Conservation (phyloP, 2,113 vertebrate species). For the Microcebus griseorufus region DNA sequence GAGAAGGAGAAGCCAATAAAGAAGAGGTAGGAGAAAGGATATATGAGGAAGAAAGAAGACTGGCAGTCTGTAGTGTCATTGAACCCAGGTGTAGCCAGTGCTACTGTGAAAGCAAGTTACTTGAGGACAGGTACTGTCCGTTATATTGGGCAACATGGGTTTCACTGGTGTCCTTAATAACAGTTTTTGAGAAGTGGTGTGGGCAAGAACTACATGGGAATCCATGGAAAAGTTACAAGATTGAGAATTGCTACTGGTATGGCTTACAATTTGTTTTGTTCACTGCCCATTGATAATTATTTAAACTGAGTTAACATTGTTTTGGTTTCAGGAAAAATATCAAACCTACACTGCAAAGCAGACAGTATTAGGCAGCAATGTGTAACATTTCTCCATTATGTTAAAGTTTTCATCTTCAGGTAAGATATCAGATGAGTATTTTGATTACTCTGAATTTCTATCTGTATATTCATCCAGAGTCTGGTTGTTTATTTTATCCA, state of each 20-base stretch:
- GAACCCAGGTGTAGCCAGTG: neutral
- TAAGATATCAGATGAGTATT: conserved; percentile 75
- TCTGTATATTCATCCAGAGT: neutral
- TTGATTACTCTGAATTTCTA: conserved; percentile 1
- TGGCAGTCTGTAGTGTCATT: neutral
- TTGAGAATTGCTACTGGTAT: neutral
- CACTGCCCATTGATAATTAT: neutral
- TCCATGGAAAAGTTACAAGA: neutral
- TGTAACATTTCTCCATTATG: conserved; percentile 92
- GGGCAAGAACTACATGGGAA: neutral
- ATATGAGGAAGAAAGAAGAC: neutral
- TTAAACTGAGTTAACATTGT: conserved; percentile 46
- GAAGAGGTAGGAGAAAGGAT: neutral
- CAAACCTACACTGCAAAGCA: conserved; percentile 91
- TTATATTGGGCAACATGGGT: neutral
- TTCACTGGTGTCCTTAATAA: neutral
- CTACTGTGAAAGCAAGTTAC: neutral
- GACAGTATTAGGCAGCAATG: conserved; percentile 92
- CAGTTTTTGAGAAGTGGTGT: neutral
- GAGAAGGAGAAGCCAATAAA: neutral
- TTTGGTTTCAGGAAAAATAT: conserved; percentile 89
- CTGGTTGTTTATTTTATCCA: conserved; percentile 27
- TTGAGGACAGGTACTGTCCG: neutral
- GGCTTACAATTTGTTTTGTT: neutral
- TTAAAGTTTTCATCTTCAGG: conserved; percentile 97